A percentile compares a stretch with the other conserved stretches of the same genome.
phyloP scores from a whole-genome alignment of 2,888 invertebrate species.

The Ypsolopha scabrella region DNA sequence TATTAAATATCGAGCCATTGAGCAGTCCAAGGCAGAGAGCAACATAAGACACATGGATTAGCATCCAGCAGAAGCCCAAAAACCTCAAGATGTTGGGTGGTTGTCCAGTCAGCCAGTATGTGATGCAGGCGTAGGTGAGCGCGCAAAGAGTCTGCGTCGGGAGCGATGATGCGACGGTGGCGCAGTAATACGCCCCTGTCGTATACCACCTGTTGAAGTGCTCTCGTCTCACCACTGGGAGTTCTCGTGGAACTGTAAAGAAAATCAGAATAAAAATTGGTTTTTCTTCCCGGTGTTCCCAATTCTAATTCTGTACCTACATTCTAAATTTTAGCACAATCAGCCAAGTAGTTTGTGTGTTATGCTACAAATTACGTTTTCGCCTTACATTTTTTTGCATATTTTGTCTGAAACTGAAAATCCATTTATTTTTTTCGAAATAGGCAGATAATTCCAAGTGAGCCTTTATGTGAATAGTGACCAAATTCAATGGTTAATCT shows the following conservation, averaged over 20 bases:
- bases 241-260: conserved; percentile 82
- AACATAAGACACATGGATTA: conserved; percentile 83
- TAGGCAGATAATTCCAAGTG: no score
- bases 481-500: no score
- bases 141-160: conserved; percentile 86
- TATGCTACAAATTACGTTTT: no score
- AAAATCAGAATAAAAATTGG: no score
- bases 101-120: conserved; percentile 90
- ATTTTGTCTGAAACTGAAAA: no score
- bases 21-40: conserved; percentile 89
- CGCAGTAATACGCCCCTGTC: conserved; percentile 83
- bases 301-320: no score
- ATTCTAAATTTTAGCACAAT: no score
- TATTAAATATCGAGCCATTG: conserved; percentile 83
- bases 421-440: no score
- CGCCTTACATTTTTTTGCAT: no score
- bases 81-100: conserved; percentile 82
- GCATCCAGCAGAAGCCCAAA: conserved; percentile 76
- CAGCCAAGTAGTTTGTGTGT: no score
- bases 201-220: conserved; percentile 94
- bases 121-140: conserved; percentile 78
- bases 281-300: no score
- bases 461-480: no score
- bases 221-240: conserved; percentile 83
- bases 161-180: conserved; percentile 83